Evolutionary conservation across 2,113 vertebrate species (phyloP), one percentile per base, ranked within the genome.

Genomic region (Halichoerus grypus): DNA sequence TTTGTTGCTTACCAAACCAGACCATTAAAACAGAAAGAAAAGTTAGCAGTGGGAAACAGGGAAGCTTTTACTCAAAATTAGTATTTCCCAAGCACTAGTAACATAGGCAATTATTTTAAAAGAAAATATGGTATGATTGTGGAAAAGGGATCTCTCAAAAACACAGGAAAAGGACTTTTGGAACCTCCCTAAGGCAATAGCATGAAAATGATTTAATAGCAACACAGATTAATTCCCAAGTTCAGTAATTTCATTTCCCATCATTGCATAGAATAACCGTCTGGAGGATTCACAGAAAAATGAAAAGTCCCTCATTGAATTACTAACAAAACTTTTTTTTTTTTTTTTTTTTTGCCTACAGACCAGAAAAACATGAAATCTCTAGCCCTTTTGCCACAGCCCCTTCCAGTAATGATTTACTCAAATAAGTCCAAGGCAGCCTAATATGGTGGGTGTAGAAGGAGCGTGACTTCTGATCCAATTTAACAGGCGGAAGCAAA

Each of bases 231-330:
- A 16, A 79, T 61, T 82, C 77, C 91, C 88, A 33, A 71, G 39
- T 71, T 93, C 71, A 81, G 10, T 74, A 21, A 53, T 97, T 93
- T 88, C 46, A 39, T 95, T 88, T 94, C 11, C 49, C 28, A 21
- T 65, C 39, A 49, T 28, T 51, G 11, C 42, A 39, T 15, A 8
- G 22, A 63, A 69, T 67, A 14, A 9, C 65, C 36, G 16, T 10
- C 46, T 97, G n/a, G 82, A 84, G 88, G 28, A 63, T 24, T 88
- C 94, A 67, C 24, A 72, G 93, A 83, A 33, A 93, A 95, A 93
- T 28, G 12, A 26, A 77, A 74, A 22, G 22, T 1, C 10, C n/a
- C 63, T 39, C 57, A 31, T 0, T 69, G 65, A 84, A 28, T 82
- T 33, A 53, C 80, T 46, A 85, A 39, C 5, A 76, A 87, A 83